Evolutionary conservation across 2,113 vertebrate genomes (phyloP).

Genomic region (Neoarius graeffei): DNA sequence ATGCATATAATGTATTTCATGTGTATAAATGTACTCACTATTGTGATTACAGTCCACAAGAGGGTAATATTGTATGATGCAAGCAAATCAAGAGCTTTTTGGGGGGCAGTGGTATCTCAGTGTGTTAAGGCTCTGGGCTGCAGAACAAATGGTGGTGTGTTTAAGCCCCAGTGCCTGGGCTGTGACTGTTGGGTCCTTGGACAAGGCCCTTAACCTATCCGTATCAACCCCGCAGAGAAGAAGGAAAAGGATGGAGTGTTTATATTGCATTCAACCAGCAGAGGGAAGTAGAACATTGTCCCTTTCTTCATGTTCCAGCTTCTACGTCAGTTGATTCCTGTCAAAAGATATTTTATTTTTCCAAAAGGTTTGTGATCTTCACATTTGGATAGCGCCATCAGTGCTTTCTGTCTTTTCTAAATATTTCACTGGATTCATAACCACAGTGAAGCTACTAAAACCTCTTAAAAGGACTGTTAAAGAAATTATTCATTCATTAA

Average conservation of each 20-base stretch:
- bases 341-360: background rate
- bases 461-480: background rate
- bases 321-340: background rate
- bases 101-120: too few relatives aligned
- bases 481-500: background rate
- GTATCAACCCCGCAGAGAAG: too few relatives aligned
- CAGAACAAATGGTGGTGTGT: too few relatives aligned
- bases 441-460: background rate
- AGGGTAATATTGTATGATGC: conserved; percentile 4
- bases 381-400: background rate
- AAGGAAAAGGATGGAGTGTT: background rate
- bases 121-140: too few relatives aligned
- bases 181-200: too few relatives aligned
- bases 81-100: too few relatives aligned
- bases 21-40: background rate
- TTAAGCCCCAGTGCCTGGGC: too few relatives aligned
- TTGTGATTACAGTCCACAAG: conserved; percentile 3
- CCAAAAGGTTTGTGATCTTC: background rate
- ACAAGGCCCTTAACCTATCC: too few relatives aligned
- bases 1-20: background rate
- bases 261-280: conserved; percentile 1
- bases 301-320: background rate
- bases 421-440: background rate
- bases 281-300: conserved; percentile 27
- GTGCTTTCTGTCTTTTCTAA: background rate